Conservation (phyloP, 2,113 vertebrate species). For the Protomyctophum bolini region DNA sequence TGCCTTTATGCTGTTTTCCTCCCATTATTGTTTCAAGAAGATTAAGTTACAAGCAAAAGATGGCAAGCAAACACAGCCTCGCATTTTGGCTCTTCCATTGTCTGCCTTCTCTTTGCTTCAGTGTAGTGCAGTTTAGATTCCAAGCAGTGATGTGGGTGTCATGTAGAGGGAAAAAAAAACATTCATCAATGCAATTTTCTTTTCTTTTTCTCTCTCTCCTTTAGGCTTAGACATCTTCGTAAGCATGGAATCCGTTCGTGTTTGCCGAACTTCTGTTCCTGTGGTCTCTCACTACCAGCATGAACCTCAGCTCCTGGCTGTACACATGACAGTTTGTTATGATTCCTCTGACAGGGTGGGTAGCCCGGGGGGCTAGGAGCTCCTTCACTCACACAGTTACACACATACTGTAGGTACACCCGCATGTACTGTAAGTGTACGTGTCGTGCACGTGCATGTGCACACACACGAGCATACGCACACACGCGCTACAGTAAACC, state of each 20-base stretch:
- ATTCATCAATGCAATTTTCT: neutral
- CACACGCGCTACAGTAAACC: constrained; percentile 8
- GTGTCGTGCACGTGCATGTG: too few relatives aligned
- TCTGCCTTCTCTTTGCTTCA: neutral
- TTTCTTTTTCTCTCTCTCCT: constrained; percentile 7
- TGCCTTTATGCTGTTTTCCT: too few relatives aligned
- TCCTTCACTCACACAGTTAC: constrained; percentile 48
- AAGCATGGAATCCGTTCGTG: constrained; percentile 47
- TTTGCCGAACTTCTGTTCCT: constrained; percentile 45
- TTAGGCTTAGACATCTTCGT: constrained; percentile 34
- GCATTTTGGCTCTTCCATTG: too few relatives aligned
- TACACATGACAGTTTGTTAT: constrained; percentile 77
- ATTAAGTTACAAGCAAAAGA: too few relatives aligned
- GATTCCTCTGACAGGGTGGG: constrained; percentile 75
- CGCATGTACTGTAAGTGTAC: too few relatives aligned
- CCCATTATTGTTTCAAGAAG: too few relatives aligned
- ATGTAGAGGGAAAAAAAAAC: constrained; percentile 2
- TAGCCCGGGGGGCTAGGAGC: constrained; percentile 54
- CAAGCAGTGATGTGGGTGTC: constrained; percentile 15
- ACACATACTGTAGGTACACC: neutral
- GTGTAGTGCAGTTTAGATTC: neutral
- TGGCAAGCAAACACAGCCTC: too few relatives aligned
- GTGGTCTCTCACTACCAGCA: constrained; percentile 63
- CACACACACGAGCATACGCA: constrained; percentile 8
- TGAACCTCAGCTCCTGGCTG: constrained; percentile 64